A percentile compares a stretch with the other conserved stretches of the same genome.
phyloP scores from a whole-genome alignment of 2,113 vertebrate genomes.

The Urocitellus parryii region DNA sequence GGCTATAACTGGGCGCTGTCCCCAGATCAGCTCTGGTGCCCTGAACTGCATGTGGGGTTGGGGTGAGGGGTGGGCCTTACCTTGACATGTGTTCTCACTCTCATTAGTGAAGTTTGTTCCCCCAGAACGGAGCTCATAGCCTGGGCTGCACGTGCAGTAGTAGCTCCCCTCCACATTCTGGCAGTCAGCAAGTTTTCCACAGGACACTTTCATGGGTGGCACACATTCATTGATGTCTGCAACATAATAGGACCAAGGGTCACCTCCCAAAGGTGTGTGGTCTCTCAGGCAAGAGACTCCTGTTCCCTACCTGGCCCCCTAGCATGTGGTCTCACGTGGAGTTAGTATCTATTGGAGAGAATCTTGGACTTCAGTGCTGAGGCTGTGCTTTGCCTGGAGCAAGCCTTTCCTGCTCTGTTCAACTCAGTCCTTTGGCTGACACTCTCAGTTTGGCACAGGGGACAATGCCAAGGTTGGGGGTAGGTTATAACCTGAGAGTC shows the following conservation, averaged over 20 bases:
- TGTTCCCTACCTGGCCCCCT: too few relatives aligned
- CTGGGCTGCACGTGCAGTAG: rapidly evolving
- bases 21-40: neutral
- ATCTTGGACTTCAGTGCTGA: too few relatives aligned
- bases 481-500: neutral
- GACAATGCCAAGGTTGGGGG: neutral
- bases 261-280: too few relatives aligned
- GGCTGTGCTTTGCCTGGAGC: too few relatives aligned
- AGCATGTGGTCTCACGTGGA: too few relatives aligned
- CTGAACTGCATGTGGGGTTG: neutral
- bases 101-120: rapidly evolving
- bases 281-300: too few relatives aligned
- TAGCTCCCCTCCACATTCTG: too few relatives aligned
- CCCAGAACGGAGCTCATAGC: neutral
- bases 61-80: neutral
- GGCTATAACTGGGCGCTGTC: neutral
- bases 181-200: too few relatives aligned
- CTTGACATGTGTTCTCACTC: constrained; percentile 28
- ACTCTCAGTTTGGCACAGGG: neutral
- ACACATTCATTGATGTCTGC: too few relatives aligned
- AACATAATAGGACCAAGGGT: too few relatives aligned
- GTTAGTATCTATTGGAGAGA: too few relatives aligned
- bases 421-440: neutral
- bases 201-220: too few relatives aligned
- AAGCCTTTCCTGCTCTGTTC: neutral